Conservation (phyloP, 2,113 vertebrate species). For the Dicaeum eximium region DNA sequence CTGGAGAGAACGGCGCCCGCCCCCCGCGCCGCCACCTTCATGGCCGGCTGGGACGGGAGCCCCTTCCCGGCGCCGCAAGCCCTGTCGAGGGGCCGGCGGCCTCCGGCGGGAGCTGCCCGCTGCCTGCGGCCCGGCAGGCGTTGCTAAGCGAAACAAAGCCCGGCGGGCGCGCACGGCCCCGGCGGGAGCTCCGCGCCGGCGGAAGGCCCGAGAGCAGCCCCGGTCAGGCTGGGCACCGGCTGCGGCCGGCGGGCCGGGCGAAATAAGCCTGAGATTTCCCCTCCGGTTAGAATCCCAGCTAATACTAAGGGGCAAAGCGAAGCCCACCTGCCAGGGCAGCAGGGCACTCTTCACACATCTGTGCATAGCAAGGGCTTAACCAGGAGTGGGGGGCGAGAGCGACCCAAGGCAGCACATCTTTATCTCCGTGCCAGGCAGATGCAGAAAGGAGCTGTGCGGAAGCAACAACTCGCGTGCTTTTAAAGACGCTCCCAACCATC, state of each 20-base stretch:
- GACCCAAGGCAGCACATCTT: fast-evolving
- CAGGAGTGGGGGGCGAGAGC: fast-evolving
- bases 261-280: fast-evolving
- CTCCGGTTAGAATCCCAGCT: fast-evolving
- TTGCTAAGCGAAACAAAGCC: slow-evolving; percentile 44
- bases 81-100: not conserved
- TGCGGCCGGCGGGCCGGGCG: fast-evolving
- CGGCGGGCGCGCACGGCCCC: not conserved
- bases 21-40: slow-evolving; percentile 66
- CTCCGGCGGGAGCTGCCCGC: not conserved
- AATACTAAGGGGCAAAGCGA: fast-evolving
- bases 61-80: not conserved
- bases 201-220: not conserved
- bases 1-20: slow-evolving; percentile 53
- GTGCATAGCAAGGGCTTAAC: not conserved
- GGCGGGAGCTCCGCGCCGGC: not conserved
- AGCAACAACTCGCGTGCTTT: fast-evolving
- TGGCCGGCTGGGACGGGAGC: not conserved
- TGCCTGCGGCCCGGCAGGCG: not conserved
- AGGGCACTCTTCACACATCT: fast-evolving
- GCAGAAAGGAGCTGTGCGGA: fast-evolving
- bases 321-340: fast-evolving
- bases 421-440: fast-evolving
- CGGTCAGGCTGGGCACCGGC: too few species aligned
- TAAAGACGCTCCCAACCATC: not conserved